Evolutionary conservation across 2,888 invertebrate species (phyloP), one percentile per base, ranked within the genome.

Genomic region (Cantharis flavilabris): DNA sequence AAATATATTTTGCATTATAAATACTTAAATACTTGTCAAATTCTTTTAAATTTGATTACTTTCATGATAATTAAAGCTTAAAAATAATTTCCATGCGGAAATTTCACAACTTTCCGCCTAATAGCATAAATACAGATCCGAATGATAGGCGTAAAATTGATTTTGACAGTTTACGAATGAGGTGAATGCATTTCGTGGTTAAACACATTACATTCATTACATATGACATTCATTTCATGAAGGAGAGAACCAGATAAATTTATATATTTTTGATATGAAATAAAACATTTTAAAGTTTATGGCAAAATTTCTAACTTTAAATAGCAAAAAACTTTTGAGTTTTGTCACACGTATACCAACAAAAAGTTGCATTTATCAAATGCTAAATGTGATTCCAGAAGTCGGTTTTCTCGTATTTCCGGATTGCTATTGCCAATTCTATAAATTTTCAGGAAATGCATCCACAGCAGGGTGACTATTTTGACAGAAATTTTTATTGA

Each of bases 351-450:
- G 64, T 64, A 30, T 30, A 64, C 18, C 64, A 67, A 67, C 65
- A 67, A 72, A 67, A 72, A 72, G 67, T 65, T 72, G 72, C 72
- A 72, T 72, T 65, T 67, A 72, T 72, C 67, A 65, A 65, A 49
- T 33, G 20, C 26, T 67, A 65, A 71, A 71, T 71, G 71, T 14
- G 16, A 62, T 49, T 63, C 33, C 23, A 20, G 65, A 72, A 23
- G 30, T 67, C 49, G 65, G 23, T 62, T 63, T 71, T 71, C 26
- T 63, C 71, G 71, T 70, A 71, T 71, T 72, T 72, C 72, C 65
- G 65, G 18, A 65, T 30, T 18, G 26, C 65, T 64, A 65, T 65
- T 65, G 67, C 49, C 67, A 67, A 67, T 72, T 72, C 72, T 65
- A 49, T 30, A n/a, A 72, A 72, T 67, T 72, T 65, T 28, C 67